Evolutionary conservation across 1,140 invertebrate genomes (phyloP).

Genomic region (Calephelis virginiensis): DNA sequence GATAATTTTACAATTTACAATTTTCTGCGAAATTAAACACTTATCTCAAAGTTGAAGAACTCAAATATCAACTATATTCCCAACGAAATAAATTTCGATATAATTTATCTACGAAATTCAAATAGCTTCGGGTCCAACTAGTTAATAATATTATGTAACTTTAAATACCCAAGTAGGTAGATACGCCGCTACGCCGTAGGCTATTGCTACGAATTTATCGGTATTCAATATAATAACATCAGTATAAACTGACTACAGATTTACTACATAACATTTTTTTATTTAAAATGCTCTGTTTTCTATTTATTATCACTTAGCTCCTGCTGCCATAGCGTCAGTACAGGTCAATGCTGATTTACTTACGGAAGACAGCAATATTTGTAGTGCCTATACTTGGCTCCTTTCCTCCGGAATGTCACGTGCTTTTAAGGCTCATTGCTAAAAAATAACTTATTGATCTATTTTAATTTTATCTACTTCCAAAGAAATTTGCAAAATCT

Average conservation of each 20-base stretch:
- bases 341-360: too few species aligned
- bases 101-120: slow-evolving; percentile 7
- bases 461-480: too few species aligned
- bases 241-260: background rate
- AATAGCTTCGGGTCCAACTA: slow-evolving; percentile 23
- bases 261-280: too few species aligned
- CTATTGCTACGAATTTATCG: slow-evolving; percentile 42
- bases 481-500: too few species aligned
- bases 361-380: too few species aligned
- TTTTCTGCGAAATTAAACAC: slow-evolving; percentile 2
- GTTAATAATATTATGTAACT: slow-evolving; percentile 15
- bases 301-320: too few species aligned
- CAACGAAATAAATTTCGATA: slow-evolving; percentile 4
- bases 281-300: too few species aligned
- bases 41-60: background rate
- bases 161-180: slow-evolving; percentile 28
- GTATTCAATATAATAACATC: slow-evolving; percentile 15
- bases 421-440: too few species aligned
- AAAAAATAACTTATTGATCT: too few species aligned
- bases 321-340: too few species aligned
- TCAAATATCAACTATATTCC: slow-evolving; percentile 4
- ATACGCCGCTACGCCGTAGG: slow-evolving; percentile 56
- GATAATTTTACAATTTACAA: background rate
- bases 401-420: too few species aligned
- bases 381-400: too few species aligned